Percentiles rank a stretch among this genome's conserved stretches.
phyloP scores from a whole-genome alignment of 2,113 vertebrate genomes.

The Hypocryptadius cinnamomeus region DNA sequence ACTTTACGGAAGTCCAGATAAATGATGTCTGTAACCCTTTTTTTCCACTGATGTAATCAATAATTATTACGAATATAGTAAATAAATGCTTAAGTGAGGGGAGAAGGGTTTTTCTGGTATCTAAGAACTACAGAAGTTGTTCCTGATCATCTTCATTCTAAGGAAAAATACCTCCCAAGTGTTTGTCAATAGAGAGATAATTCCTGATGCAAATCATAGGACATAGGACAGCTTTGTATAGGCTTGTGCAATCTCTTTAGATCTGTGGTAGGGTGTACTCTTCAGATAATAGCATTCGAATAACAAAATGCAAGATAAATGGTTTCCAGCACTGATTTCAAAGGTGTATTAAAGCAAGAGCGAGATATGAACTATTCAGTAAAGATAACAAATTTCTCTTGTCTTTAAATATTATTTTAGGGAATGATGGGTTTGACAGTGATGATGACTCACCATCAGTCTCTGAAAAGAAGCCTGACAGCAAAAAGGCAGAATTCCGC shows the following conservation, averaged over 20 bases:
- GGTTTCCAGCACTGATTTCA: background rate
- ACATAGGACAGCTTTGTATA: background rate
- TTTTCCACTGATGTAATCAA: background rate
- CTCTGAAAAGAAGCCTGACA: conserved; percentile 51
- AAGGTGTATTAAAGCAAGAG: background rate
- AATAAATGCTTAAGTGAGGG: background rate
- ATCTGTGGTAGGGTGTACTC: background rate
- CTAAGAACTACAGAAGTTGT: background rate
- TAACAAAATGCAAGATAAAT: background rate
- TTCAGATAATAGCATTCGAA: background rate
- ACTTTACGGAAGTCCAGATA: background rate
- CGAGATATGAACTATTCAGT: background rate
- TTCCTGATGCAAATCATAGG: background rate
- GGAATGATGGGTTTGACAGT: conserved; percentile 72
- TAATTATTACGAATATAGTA: background rate
- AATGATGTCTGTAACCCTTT: background rate
- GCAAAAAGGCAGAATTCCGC: conserved; percentile 50
- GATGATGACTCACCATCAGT: conserved; percentile 75
- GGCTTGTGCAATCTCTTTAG: background rate
- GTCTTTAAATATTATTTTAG: conserved; percentile 59
- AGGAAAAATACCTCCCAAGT: background rate
- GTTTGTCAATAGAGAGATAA: background rate
- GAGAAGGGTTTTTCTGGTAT: background rate
- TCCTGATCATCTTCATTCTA: background rate
- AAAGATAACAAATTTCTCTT: background rate